Evolutionary conservation across 2,797 vertebrate genomes (phyloP).

Genomic region (Etheostoma perlongum): DNA sequence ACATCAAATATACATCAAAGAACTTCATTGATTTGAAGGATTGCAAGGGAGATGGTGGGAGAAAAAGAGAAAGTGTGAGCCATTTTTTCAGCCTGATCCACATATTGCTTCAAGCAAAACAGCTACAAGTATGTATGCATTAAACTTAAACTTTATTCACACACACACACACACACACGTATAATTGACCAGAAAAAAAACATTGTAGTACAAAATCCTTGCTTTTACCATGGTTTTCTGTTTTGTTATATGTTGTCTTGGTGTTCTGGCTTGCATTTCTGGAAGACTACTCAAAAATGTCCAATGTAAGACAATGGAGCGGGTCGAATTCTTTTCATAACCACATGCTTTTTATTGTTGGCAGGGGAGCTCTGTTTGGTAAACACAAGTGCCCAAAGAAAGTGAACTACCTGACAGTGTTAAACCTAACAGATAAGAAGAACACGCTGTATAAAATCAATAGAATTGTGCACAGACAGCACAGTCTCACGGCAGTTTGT

Average conservation of each 20-base stretch:
- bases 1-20: conserved; percentile 77
- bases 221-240: not conserved
- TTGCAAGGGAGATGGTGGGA: conserved; percentile 12
- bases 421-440: conserved; percentile 12
- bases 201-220: not conserved
- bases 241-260: conserved; percentile 28
- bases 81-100: not conserved
- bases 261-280: conserved; percentile 13
- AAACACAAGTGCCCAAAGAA: conserved; percentile 18
- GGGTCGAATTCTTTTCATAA: conserved; percentile 1
- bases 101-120: conserved; percentile 23
- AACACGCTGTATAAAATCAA: conserved; percentile 3
- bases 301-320: conserved; percentile 2
- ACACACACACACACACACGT: conserved; percentile 22
- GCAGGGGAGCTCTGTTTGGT: conserved; percentile 28
- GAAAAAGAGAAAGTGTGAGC: conserved; percentile 14
- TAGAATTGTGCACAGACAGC: not conserved
- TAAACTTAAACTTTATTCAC: conserved; percentile 7
- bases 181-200: conserved; percentile 40
- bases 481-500: too few species aligned
- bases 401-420: conserved; percentile 15
- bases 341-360: conserved; percentile 17
- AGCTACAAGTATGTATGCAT: conserved; percentile 2
- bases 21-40: conserved; percentile 36
- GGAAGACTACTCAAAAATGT: conserved; percentile 16